Conservation (phyloP, 1,140 invertebrate genomes). For the Pissodes strobi region DNA sequence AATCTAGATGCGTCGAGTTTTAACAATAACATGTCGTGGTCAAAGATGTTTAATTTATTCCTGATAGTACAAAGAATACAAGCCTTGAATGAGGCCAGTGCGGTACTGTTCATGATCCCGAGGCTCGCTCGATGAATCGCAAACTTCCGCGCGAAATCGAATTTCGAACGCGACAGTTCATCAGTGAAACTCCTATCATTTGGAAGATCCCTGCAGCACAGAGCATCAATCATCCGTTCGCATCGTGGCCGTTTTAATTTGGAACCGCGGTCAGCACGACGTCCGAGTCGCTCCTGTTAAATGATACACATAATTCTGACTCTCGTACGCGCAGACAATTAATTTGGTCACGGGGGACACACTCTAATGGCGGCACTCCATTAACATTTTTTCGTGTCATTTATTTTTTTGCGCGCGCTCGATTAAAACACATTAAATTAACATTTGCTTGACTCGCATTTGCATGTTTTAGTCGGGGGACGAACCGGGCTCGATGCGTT, state of each 20-base stretch:
- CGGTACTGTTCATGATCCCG: no score
- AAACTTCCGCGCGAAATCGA: no score
- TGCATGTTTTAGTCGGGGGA: conserved; percentile 15
- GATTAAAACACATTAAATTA: conserved; percentile 43
- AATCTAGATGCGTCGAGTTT: no score
- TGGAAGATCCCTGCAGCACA: no score
- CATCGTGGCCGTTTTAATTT: not conserved
- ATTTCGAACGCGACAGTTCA: no score
- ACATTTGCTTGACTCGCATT: conserved; percentile 31
- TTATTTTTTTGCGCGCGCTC: conserved; percentile 38
- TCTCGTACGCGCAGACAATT: conserved; percentile 39
- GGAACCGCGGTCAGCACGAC: not conserved
- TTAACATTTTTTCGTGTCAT: conserved; percentile 49
- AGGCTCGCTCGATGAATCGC: no score
- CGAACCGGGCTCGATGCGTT: not conserved
- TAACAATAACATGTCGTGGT: no score
- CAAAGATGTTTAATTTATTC: no score
- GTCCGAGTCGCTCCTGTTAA: conserved; percentile 27
- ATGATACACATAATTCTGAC: conserved; percentile 44
- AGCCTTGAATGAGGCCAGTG: no score
- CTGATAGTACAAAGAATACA: no score
- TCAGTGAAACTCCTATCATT: no score
- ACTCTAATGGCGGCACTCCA: conserved; percentile 40
- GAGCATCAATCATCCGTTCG: no score
- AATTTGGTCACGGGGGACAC: conserved; percentile 38